phyloP scores from a whole-genome alignment of 2,888 invertebrate species.

The Conomelus anceps region DNA sequence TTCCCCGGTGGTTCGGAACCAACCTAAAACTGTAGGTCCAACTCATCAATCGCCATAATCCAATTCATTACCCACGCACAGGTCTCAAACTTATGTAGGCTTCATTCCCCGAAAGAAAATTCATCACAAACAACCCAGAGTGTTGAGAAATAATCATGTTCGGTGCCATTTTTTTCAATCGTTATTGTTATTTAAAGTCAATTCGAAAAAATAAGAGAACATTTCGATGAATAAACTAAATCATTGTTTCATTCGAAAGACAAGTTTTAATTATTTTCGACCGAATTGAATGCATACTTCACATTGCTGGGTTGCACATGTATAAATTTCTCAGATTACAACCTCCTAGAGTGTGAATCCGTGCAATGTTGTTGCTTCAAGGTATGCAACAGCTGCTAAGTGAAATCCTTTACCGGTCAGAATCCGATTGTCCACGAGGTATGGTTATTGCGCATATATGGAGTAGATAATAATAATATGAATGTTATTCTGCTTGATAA shows the following conservation, averaged over 20 bases:
- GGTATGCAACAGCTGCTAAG: not conserved
- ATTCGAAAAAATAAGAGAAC: too few relatives aligned
- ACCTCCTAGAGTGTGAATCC: not conserved
- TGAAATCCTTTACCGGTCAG: not conserved
- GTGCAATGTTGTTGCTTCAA: not conserved
- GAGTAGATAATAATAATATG: not conserved
- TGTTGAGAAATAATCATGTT: too few relatives aligned
- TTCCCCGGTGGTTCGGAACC: too few relatives aligned
- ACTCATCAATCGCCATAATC: too few relatives aligned
- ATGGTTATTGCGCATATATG: not conserved
- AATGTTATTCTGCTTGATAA: not conserved
- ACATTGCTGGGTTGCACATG: not conserved
- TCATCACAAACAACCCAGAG: too few relatives aligned
- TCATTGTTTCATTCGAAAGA: not conserved
- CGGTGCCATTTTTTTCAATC: too few relatives aligned
- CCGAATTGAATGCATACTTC: not conserved
- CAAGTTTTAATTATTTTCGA: not conserved
- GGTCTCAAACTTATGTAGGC: too few relatives aligned
- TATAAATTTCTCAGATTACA: not conserved
- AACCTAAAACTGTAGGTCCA: too few relatives aligned
- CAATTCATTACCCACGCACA: too few relatives aligned
- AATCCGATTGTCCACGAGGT: not conserved
- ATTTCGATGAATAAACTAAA: not conserved
- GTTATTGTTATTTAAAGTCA: too few relatives aligned
- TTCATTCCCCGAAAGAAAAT: too few relatives aligned